Evolutionary conservation across 2,888 invertebrate species (phyloP).

Genomic region (Diarsia rubi): DNA sequence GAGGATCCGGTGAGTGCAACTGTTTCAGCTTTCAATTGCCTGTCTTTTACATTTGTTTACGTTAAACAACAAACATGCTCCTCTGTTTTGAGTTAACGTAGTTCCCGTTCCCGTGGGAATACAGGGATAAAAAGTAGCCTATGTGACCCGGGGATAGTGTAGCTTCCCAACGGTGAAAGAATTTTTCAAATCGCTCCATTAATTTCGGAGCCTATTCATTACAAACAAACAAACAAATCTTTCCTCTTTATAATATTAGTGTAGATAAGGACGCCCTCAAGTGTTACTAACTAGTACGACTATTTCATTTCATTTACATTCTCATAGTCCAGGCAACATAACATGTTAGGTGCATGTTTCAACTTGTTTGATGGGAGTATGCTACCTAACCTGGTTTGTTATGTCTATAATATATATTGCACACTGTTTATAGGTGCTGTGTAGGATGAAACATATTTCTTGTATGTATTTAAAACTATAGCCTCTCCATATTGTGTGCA

Average conservation of each 20-base stretch:
- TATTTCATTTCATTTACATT: background rate
- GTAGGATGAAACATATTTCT: background rate
- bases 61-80: background rate
- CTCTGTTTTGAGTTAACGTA: background rate
- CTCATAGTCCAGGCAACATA: background rate
- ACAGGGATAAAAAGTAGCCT: too few relatives aligned
- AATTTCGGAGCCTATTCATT: too few relatives aligned
- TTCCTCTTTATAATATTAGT: too few relatives aligned
- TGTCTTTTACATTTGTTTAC: conserved; percentile 8
- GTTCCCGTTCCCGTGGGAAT: too few relatives aligned
- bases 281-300: background rate
- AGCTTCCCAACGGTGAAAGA: too few relatives aligned
- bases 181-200: too few relatives aligned
- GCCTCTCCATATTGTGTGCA: conserved; percentile 71
- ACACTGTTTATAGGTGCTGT: background rate
- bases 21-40: background rate
- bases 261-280: background rate
- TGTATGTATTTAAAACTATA: background rate
- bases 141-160: too few relatives aligned
- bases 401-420: background rate
- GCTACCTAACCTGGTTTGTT: background rate
- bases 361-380: background rate
- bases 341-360: background rate
- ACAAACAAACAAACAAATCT: too few relatives aligned
- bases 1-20: conserved; percentile 93